A percentile compares a stretch with the other conserved stretches of the same genome.
phyloP scores from a whole-genome alignment of 2,888 invertebrate species.

The Ormyrus thymus region DNA sequence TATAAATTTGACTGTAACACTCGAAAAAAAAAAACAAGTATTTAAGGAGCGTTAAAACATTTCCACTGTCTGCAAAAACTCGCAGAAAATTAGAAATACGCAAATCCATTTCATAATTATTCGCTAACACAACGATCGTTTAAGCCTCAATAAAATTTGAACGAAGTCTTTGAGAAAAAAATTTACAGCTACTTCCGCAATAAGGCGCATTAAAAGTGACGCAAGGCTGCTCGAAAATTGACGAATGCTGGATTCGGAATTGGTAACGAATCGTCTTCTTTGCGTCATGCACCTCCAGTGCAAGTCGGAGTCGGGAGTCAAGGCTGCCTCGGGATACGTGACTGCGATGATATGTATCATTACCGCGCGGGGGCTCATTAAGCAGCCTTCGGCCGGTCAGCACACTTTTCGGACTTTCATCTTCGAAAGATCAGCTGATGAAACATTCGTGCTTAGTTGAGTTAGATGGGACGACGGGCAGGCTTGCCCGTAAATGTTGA shows the following conservation, averaged over 20 bases:
- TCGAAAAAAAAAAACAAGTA: no score
- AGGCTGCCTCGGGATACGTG: not conserved
- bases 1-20: no score
- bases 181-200: no score
- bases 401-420: conserved; percentile 30
- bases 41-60: no score
- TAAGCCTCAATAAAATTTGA: no score
- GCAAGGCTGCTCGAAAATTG: not conserved
- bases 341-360: not conserved
- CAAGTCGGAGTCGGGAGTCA: conserved; percentile 39
- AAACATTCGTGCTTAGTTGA: conserved; percentile 29
- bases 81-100: no score
- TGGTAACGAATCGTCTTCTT: conserved; percentile 16
- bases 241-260: not conserved
- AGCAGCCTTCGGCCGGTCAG: conserved; percentile 12
- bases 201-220: not conserved
- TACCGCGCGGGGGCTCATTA: conserved; percentile 12
- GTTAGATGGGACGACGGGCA: conserved; percentile 7
- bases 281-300: conserved; percentile 25
- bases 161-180: no score
- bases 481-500: no score
- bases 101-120: no score
- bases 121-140: no score
- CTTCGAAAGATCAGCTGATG: conserved; percentile 32
- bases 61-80: no score